Conservation (phyloP, 2,888 invertebrate genomes). For the Noctua janthe region DNA sequence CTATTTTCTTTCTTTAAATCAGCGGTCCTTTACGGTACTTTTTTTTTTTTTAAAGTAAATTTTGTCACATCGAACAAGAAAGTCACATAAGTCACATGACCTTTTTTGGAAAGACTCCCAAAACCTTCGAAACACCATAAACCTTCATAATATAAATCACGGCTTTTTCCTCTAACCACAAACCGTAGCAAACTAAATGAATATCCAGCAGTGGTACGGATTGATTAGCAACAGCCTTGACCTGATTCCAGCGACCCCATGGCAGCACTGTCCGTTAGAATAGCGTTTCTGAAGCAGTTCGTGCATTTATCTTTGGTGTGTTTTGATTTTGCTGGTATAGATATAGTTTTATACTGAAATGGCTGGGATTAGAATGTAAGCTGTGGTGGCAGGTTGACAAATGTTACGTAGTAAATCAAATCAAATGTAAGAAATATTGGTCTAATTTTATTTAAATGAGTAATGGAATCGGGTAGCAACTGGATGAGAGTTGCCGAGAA, state of each 20-base stretch:
- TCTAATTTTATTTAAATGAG: background rate
- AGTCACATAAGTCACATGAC: background rate
- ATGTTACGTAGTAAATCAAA: background rate
- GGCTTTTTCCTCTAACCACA: slow-evolving; percentile 24
- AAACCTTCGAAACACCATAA: background rate
- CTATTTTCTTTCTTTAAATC: background rate
- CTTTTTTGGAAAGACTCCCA: background rate
- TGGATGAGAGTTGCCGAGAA: too few species aligned
- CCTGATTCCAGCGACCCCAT: slow-evolving; percentile 55
- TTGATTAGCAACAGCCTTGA: slow-evolving; percentile 69
- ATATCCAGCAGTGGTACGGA: slow-evolving; percentile 53
- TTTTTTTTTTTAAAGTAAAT: too few species aligned
- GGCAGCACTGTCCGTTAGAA: slow-evolving; percentile 23
- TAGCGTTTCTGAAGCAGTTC: slow-evolving; percentile 26
- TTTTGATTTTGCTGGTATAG: slow-evolving; percentile 5
- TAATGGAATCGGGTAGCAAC: too few species aligned
- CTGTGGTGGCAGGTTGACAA: background rate
- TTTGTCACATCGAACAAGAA: background rate
- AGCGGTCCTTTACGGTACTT: too few species aligned
- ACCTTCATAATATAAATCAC: background rate
- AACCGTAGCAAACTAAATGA: slow-evolving; percentile 47
- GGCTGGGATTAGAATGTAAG: background rate
- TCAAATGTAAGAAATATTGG: background rate
- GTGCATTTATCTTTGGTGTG: slow-evolving; percentile 35
- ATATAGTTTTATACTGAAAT: background rate